Conservation (phyloP, 2,888 invertebrate genomes). For the Stomorhina lunata region DNA sequence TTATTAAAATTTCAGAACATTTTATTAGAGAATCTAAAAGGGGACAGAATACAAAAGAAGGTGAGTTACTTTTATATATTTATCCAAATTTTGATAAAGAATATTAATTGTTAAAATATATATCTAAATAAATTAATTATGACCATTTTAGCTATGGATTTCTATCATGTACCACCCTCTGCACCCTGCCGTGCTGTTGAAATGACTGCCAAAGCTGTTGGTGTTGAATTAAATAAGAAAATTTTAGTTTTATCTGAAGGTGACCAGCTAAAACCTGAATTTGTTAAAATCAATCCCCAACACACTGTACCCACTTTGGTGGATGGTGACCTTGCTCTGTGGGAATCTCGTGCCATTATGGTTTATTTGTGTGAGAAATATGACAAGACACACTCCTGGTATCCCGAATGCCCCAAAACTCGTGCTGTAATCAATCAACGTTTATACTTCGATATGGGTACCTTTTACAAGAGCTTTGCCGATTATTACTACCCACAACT, state of each 20-base stretch:
- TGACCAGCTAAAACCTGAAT: conserved; percentile 85
- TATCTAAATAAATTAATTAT: not conserved
- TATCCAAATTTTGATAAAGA: not conserved
- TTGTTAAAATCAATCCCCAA: conserved; percentile 87
- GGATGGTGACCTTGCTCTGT: conserved; percentile 88
- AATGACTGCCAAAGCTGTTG: conserved; percentile 83
- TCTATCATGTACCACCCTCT: conserved; percentile 83
- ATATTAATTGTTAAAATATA: not conserved
- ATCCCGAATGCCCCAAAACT: conserved; percentile 87
- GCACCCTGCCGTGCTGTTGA: conserved; percentile 84
- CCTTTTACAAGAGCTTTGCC: conserved; percentile 84
- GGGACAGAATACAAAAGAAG: not conserved
- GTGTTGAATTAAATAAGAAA: conserved; percentile 84
- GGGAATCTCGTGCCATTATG: conserved; percentile 91
- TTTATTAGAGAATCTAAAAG: not conserved
- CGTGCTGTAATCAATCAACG: conserved; percentile 88
- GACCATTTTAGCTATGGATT: conserved; percentile 79
- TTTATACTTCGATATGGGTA: conserved; percentile 88
- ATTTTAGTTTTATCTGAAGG: conserved; percentile 81
- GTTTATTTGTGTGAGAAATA: conserved; percentile 88
- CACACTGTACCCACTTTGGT: conserved; percentile 90
- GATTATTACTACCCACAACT: conserved; percentile 85
- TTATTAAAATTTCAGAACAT: not conserved
- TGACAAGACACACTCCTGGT: conserved; percentile 85
- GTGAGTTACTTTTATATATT: not conserved